Conservation (phyloP, 2,797 vertebrate species). For the Chanos chanos region DNA sequence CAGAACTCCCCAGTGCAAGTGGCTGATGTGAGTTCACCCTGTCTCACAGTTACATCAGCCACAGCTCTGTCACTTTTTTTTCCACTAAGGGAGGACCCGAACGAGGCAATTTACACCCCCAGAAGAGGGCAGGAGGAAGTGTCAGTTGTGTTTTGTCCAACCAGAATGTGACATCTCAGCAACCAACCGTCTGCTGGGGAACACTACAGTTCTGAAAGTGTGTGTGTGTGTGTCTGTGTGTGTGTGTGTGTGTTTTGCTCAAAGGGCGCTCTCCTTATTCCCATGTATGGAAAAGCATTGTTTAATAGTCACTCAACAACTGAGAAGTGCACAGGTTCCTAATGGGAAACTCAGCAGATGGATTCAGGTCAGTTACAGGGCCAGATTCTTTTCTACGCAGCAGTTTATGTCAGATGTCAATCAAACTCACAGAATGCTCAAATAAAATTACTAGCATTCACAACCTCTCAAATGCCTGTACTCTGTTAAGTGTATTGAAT, state of each 20-base stretch:
- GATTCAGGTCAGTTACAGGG: too few relatives aligned
- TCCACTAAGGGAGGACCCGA: constrained; percentile 30
- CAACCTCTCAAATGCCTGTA: too few relatives aligned
- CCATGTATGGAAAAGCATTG: too few relatives aligned
- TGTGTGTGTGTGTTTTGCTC: not conserved
- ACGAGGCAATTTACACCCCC: constrained; percentile 15
- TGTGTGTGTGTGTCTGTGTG: not conserved
- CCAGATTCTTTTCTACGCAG: too few relatives aligned
- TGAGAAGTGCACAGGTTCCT: too few relatives aligned
- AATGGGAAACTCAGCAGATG: too few relatives aligned
- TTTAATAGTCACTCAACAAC: too few relatives aligned
- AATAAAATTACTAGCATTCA: too few relatives aligned
- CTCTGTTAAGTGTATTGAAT: too few relatives aligned
- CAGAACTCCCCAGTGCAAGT: constrained; percentile 49
- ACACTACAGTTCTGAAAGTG: not conserved
- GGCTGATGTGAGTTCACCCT: constrained; percentile 49
- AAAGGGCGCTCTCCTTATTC: too few relatives aligned
- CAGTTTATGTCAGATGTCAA: too few relatives aligned
- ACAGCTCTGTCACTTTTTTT: constrained; percentile 18
- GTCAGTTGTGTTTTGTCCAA: constrained; percentile 43
- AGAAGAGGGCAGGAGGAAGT: constrained; percentile 39
- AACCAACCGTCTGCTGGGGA: constrained; percentile 25
- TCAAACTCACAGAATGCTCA: too few relatives aligned
- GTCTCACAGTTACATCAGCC: constrained; percentile 62
- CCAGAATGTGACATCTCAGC: constrained; percentile 26